These are phyloP conservation scores for Caenorhabditis auriculariae DNA, from an alignment of 2,888 invertebrate genomes.

Conservation along the genomic window DNA sequence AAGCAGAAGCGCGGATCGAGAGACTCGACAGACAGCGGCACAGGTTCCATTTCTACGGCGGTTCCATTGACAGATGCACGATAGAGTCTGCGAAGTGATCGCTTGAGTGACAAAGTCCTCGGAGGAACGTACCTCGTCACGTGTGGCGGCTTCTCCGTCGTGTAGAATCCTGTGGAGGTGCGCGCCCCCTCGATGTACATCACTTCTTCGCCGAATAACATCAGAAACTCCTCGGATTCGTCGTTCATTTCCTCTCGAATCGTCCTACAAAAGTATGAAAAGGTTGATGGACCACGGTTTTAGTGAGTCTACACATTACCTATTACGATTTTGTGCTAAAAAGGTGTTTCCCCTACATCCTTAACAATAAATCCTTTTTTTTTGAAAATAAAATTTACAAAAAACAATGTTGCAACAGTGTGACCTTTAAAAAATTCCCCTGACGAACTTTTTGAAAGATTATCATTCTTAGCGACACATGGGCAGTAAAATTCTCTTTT, in stretches of 20 bases:
- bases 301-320: too few species aligned
- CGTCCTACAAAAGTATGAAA: conserved; percentile 71
- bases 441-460: too few species aligned
- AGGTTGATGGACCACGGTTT: too few species aligned
- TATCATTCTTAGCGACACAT: too few species aligned
- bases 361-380: too few species aligned
- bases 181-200: conserved; percentile 96
- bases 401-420: too few species aligned
- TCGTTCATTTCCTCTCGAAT: conserved; percentile 95
- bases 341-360: too few species aligned
- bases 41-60: conserved; percentile 69
- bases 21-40: conserved; percentile 67
- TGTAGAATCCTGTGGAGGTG: conserved; percentile 93
- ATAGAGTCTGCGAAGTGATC: conserved; percentile 42
- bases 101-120: background rate
- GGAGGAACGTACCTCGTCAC: conserved; percentile 30
- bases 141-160: conserved; percentile 72
- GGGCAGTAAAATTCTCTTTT: too few species aligned
- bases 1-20: conserved; percentile 90
- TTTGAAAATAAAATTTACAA: too few species aligned
- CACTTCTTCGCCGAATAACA: conserved; percentile 84
- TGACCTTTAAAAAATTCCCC: too few species aligned
- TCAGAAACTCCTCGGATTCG: conserved; percentile 91
- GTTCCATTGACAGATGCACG: conserved; percentile 57
- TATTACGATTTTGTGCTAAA: too few species aligned